Conservation (phyloP, 2,888 invertebrate species). For the Malthinus seriepunctatus region DNA sequence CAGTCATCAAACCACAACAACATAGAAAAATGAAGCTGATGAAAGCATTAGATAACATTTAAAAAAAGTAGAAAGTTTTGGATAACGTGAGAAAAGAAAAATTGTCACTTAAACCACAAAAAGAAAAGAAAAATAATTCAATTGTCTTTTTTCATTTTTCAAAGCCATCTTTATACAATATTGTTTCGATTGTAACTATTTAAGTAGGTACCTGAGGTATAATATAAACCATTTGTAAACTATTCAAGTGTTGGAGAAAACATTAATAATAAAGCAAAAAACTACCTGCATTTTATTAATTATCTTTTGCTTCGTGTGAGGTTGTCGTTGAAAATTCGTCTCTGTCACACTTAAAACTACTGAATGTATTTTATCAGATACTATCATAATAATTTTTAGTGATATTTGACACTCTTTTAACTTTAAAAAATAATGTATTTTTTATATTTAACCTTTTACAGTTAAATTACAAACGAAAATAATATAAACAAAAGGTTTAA, state of each 20-base stretch:
- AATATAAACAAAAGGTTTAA: too few relatives aligned
- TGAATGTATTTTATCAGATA: conserved; percentile 40
- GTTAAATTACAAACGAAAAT: too few relatives aligned
- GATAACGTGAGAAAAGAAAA: too few relatives aligned
- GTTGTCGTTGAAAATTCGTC: conserved; percentile 43
- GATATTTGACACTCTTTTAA: conserved; percentile 44
- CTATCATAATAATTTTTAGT: conserved; percentile 37
- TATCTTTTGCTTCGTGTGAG: conserved; percentile 42
- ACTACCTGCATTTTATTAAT: conserved; percentile 48
- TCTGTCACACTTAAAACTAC: conserved; percentile 42
- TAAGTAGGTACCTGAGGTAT: not conserved
- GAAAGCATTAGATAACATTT: too few relatives aligned
- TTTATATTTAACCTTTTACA: conserved; percentile 20
- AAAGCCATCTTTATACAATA: too few relatives aligned
- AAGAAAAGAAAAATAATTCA: too few relatives aligned
- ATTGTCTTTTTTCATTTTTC: too few relatives aligned
- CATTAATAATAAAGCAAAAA: conserved; percentile 45
- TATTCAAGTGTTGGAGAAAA: conserved; percentile 32
- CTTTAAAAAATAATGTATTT: conserved; percentile 39
- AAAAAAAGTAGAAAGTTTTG: too few relatives aligned
- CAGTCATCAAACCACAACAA: too few relatives aligned
- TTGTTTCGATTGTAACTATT: too few relatives aligned
- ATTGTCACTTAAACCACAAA: too few relatives aligned
- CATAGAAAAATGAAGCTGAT: too few relatives aligned
- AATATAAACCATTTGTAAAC: conserved; percentile 19